Percentiles rank a stretch among this genome's conserved stretches.
phyloP scores from a whole-genome alignment of 92 coral and sea anemone species.

The Palythoa caribaeorum region DNA sequence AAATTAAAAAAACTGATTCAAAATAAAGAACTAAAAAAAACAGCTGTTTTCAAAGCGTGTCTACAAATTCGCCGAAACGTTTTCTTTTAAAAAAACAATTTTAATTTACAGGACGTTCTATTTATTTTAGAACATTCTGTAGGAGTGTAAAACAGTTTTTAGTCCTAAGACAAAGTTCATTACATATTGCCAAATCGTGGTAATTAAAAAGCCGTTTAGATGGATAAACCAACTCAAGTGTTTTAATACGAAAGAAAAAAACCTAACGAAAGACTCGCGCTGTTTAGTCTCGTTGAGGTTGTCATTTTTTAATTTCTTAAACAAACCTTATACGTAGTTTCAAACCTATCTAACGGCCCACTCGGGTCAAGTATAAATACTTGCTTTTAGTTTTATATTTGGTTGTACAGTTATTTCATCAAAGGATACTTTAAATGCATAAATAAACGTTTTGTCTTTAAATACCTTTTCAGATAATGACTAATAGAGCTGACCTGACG shows the following conservation, averaged over 20 bases:
- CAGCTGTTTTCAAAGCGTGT: neutral
- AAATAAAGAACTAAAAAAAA: neutral
- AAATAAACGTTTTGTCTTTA: neutral
- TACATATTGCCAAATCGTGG: neutral
- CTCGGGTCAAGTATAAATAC: neutral
- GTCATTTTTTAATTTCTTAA: neutral
- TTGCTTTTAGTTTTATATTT: neutral
- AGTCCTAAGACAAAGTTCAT: neutral
- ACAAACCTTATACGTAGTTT: neutral
- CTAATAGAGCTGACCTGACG: neutral
- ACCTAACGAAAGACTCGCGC: neutral
- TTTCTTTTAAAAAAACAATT: neutral
- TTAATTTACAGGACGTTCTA: neutral
- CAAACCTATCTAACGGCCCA: neutral
- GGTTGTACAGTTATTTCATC: neutral
- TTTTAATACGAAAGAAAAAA: neutral
- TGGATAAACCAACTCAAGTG: neutral
- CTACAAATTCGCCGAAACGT: neutral
- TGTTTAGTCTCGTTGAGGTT: neutral
- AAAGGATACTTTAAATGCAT: neutral
- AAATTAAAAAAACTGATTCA: neutral
- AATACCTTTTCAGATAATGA: neutral
- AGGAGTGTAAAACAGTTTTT: neutral
- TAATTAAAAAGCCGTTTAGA: neutral
- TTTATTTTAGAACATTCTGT: neutral